These are phyloP conservation scores for Halcyon chelicuti DNA, from an alignment of 2,797 vertebrate species.

Conservation along the genomic window DNA sequence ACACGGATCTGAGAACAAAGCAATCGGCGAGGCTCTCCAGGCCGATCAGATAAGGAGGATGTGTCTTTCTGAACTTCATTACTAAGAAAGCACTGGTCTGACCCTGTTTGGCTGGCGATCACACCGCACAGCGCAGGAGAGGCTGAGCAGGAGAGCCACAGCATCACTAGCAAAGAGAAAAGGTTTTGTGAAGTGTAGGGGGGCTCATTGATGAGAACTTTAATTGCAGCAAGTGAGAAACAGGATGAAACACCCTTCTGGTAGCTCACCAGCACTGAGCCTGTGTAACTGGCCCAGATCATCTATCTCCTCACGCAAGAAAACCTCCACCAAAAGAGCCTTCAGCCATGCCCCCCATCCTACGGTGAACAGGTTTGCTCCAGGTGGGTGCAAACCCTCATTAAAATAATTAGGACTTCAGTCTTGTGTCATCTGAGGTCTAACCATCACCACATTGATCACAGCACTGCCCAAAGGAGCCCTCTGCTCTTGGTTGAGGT, in stretches of 20 bases:
- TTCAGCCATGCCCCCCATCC: background rate
- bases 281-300: background rate
- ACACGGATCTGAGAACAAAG: background rate
- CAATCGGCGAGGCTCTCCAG: fast-evolving
- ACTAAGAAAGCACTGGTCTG: background rate
- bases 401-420: background rate
- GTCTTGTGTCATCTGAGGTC: fast-evolving
- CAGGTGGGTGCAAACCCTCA: background rate
- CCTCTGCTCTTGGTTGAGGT: background rate
- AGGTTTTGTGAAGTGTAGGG: background rate
- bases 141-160: background rate
- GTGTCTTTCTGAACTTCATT: background rate
- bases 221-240: background rate
- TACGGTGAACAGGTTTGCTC: background rate
- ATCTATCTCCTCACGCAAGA: background rate
- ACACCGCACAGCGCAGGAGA: fast-evolving
- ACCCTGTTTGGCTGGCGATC: background rate
- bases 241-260: background rate
- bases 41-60: background rate
- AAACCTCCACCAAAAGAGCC: background rate
- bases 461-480: background rate
- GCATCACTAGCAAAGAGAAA: background rate
- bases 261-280: background rate
- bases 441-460: fast-evolving
- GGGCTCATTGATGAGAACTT: background rate